Conservation (phyloP, 2,113 vertebrate species). For the Vombatus ursinus region DNA sequence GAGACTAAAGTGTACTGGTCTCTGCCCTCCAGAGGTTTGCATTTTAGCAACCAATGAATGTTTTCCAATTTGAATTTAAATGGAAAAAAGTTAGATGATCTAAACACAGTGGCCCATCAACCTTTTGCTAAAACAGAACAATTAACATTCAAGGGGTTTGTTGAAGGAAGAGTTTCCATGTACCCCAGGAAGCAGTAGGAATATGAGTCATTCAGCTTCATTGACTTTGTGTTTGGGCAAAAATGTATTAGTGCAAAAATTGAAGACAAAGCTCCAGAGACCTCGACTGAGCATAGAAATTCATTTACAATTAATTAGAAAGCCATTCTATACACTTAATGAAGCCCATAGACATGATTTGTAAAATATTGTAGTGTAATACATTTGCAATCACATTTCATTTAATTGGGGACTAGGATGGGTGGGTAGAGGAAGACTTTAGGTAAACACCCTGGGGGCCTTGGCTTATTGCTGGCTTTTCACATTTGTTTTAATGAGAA, state of each 20-base stretch:
- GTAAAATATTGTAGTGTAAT: constrained; percentile 20
- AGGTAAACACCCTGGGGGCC: neutral
- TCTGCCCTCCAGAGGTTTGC: neutral
- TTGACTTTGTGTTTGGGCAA: constrained; percentile 39
- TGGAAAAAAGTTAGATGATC: neutral
- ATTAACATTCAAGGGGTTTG: neutral
- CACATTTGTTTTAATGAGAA: constrained; percentile 3
- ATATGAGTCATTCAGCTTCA: neutral
- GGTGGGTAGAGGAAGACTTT: neutral
- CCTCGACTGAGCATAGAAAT: constrained; percentile 15
- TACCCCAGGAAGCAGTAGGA: neutral
- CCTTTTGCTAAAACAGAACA: neutral
- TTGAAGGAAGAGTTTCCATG: neutral
- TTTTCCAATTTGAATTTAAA: neutral
- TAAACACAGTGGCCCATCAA: neutral
- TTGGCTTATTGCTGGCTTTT: neutral
- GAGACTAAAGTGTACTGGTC: neutral
- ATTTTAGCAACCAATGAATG: neutral
- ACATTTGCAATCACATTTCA: constrained; percentile 37
- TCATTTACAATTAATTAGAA: constrained; percentile 37
- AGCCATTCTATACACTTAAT: neutral
- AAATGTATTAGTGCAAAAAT: neutral
- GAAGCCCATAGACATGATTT: constrained; percentile 6
- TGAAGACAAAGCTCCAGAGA: neutral
- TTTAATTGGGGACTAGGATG: neutral